Evolutionary conservation across 2,797 vertebrate genomes (phyloP), one percentile per base, ranked within the genome.

Genomic region (Bovichtus variegatus): DNA sequence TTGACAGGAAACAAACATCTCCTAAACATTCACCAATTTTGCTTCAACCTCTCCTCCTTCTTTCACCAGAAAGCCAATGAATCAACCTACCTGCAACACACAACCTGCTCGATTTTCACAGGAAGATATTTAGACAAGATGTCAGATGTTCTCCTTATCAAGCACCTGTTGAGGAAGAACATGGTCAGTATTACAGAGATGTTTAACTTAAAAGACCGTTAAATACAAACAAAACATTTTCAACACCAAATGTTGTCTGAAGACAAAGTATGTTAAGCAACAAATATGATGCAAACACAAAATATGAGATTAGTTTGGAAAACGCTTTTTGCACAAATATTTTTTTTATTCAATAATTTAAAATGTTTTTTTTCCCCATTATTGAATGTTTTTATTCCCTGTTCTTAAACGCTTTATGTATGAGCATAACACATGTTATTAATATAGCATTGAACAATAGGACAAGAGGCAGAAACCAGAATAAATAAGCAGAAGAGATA

Each of bases 111-210:
- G 4, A 99, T 96, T 91, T 99, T 99, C 89, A 99, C 97, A 0
- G 98, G 98, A n/a, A 99, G 94, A 82, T 99, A 99, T 86, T 99
- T 99, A 19, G 98, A 99, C 59, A 99, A 94, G 81, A 99, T 98
- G 79, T 99, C 97, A 0, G 98, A 99, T 3, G 98, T 99, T 87
- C 98, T 97, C 87, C 98, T 93, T 71, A 99, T 99, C 83, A 99
- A 91, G 88, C 98, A 99, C 80, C 98, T 99, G 88, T 54, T 3
- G 10, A 81, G 6, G 40, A 9, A 80, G 16, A 64, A 80, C 15
- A 55, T 10, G 21, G 12, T 59, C 44, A 68, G 11, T 67, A 2
- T 63, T 29, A 49, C 2, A 0, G 16, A 58, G 3, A 27, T 10
- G 29, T 25, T 61, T 12, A 29, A 43, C 11, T n/a, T 44, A 5